A percentile compares a stretch with the other conserved stretches of the same genome.
Conservation (phyloP, 2,113 vertebrate species). For the Hiodon tergisus region DNA sequence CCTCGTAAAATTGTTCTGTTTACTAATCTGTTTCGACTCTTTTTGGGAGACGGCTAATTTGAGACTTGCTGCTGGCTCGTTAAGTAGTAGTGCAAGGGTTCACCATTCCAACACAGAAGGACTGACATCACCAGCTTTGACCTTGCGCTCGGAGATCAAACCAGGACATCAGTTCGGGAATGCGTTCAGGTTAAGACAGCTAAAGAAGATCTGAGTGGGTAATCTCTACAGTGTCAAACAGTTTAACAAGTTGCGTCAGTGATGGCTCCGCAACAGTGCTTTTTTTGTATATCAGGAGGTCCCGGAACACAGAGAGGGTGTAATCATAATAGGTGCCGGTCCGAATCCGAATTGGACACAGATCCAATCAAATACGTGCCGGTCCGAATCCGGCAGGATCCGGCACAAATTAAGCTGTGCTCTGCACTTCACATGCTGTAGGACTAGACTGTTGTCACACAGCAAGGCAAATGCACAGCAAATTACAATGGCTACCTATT, state of each 20-base stretch:
- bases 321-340: too few species aligned
- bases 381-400: too few species aligned
- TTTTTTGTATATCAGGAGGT: too few species aligned
- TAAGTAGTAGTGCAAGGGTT: background rate
- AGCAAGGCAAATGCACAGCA: too few species aligned
- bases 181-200: background rate
- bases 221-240: background rate
- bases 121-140: background rate
- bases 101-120: too few species aligned
- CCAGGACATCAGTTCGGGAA: background rate
- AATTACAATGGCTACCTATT: too few species aligned
- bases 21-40: slow-evolving; percentile 5
- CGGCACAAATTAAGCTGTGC: too few species aligned
- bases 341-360: too few species aligned
- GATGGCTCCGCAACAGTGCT: too few species aligned
- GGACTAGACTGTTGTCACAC: background rate
- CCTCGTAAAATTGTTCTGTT: slow-evolving; percentile 11
- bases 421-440: background rate
- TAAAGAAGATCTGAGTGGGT: background rate
- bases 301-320: too few species aligned
- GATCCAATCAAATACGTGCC: too few species aligned
- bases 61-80: background rate
- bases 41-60: background rate
- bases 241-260: background rate
- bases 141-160: background rate